A percentile compares a stretch with the other conserved stretches of the same genome.
These are phyloP conservation scores for Lanistes nyassanus DNA, from an alignment of 1,140 invertebrate genomes.

Conservation along the genomic window DNA sequence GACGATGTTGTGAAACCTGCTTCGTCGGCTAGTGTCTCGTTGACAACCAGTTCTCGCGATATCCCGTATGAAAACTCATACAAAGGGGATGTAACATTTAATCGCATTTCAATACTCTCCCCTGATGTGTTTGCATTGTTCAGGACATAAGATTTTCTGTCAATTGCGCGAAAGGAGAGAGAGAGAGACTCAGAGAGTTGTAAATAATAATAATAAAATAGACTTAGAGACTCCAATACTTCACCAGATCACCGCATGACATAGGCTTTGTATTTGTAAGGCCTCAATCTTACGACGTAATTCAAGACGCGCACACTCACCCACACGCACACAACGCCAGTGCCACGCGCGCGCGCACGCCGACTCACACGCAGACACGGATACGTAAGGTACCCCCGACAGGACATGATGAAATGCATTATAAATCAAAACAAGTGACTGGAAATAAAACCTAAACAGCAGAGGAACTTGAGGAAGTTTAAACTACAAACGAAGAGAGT, in stretches of 20 bases:
- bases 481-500: not conserved
- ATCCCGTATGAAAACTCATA: conserved; percentile 28
- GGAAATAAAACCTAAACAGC: not conserved
- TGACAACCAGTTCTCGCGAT: conserved; percentile 58
- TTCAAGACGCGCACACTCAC: not conserved
- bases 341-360: not conserved
- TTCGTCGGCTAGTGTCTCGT: conserved; percentile 59
- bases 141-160: not conserved
- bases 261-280: too few species aligned
- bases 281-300: too few species aligned
- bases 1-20: conserved; percentile 35
- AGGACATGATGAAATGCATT: not conserved
- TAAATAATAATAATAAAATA: too few species aligned
- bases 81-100: not conserved
- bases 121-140: not conserved
- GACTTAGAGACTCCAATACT: too few species aligned
- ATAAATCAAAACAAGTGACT: too few species aligned
- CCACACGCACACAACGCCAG: not conserved
- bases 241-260: too few species aligned
- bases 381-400: not conserved
- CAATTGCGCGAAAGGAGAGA: not conserved
- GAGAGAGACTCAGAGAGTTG: not conserved
- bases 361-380: conserved; percentile 11
- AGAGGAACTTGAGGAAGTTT: too few species aligned
- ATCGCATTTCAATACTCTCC: not conserved